These are phyloP conservation scores for Apus apus DNA, from an alignment of 2,113 vertebrate genomes.

Conservation along the genomic window DNA sequence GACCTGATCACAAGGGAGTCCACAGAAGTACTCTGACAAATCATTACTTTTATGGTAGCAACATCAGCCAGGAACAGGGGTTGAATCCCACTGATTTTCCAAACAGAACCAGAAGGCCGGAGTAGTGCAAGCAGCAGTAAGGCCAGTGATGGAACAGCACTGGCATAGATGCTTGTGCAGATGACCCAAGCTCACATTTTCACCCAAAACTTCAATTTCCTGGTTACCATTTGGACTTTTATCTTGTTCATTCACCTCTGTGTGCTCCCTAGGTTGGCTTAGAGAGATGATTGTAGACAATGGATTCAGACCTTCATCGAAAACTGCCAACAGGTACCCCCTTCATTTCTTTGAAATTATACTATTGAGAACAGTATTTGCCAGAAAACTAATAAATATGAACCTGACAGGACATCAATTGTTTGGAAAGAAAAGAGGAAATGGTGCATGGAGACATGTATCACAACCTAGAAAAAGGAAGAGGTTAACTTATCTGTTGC, in stretches of 20 bases:
- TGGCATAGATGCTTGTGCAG: neutral
- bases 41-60: neutral
- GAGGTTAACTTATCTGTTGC: neutral
- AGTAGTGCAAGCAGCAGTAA: neutral
- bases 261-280: neutral
- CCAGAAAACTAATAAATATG: neutral
- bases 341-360: neutral
- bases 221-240: neutral
- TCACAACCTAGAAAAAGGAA: neutral
- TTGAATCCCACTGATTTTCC: neutral
- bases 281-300: fast-evolving
- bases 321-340: neutral
- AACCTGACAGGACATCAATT: neutral
- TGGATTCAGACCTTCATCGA: neutral
- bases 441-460: neutral
- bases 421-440: neutral
- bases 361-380: neutral
- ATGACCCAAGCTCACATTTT: neutral
- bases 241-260: neutral
- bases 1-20: neutral
- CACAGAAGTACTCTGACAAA: neutral
- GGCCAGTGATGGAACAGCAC: fast-evolving
- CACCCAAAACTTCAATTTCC: neutral
- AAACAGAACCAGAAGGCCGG: neutral
- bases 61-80: neutral